Base-by-base conservation (phyloP, 2,797 vertebrate species). In the Bradypodion pumilum region DNA sequence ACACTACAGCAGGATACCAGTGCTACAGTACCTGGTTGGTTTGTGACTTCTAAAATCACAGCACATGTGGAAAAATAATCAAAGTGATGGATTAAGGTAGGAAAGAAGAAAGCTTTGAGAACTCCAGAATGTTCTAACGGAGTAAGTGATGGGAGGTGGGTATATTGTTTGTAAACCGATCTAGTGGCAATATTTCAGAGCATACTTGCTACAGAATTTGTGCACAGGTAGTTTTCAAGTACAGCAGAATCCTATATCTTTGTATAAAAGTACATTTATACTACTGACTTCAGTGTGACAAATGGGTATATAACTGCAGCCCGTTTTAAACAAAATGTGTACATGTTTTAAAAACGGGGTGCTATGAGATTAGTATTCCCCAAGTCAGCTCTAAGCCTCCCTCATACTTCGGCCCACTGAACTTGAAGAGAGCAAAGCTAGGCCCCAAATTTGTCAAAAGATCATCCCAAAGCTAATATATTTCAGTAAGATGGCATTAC, bases 31-130 rank as follows among this genome's bases (percentile, higher is more conserved):
- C 96, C 97, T 98, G 96, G 96, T 94, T 94, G 97, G 95, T 97
- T 95, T 97, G 96, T 97, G 96, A 96, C 95, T 97, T 97, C 97
- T 97, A 97, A 96, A 97, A 96, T 96, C 89, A 96, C 94, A 94
- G 95, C 94, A 95, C 93, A 95, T 94, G 93, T 94, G 94, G 95
- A 97, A 97, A 98, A 96, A 97, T 93, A 97, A 95, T 95, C 87
- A 95, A 91, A 96, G 94, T 93, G 91, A 94, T 90, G 91, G 92
- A 96, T 96, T 95, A 96, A 96, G 90, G 89, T 16, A 94, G 89
- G 85, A 92, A 90, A 94, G 85, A 75, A 93, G 86, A 0, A 10
- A 87, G 90, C 78, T 92, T 84, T 94, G 87, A 90, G 81, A 93
- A 90, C 86, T 94, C 88, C 92, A 93, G 87, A 93, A 93, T 89